These are phyloP conservation scores for Otolemur crassicaudatus DNA, from an alignment of 2,797 vertebrate genomes.

Conservation along the genomic window DNA sequence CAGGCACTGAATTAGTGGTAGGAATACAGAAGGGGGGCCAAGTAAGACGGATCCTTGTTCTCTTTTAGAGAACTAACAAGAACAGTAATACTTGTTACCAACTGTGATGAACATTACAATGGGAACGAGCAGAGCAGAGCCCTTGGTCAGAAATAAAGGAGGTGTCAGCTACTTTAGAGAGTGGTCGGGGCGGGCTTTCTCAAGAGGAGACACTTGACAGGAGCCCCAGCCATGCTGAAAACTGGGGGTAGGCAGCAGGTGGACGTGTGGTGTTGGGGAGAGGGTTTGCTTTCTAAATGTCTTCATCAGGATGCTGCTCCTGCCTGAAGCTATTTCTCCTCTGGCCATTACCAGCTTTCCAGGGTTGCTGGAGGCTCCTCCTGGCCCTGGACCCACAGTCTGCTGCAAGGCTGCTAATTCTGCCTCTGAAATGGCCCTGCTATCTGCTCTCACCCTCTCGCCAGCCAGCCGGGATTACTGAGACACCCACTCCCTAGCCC, in stretches of 20 bases:
- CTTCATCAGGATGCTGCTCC: not conserved
- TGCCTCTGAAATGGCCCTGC: not conserved
- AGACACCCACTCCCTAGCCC: not conserved
- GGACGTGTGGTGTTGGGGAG: fast-evolving
- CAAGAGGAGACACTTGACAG: not conserved
- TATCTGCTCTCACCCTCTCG: not conserved
- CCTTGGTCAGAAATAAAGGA: not conserved
- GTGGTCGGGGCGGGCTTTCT: not conserved
- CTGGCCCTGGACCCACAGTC: fast-evolving
- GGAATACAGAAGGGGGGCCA: not conserved
- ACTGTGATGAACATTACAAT: fast-evolving
- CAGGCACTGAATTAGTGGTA: not conserved
- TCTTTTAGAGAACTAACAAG: too few relatives aligned
- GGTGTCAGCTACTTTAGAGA: not conserved
- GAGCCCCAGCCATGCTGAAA: fast-evolving
- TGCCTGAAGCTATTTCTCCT: not conserved
- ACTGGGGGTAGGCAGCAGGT: too few relatives aligned
- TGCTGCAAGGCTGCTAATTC: not conserved
- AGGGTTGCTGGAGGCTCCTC: not conserved
- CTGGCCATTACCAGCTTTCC: not conserved
- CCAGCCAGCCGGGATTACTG: fast-evolving
- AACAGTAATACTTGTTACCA: too few relatives aligned
- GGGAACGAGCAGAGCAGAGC: not conserved
- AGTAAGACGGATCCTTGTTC: not conserved
- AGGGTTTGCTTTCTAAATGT: too few relatives aligned